Evolutionary conservation across 2,797 vertebrate species (phyloP).

Genomic region (Ctenosaura bakeri): DNA sequence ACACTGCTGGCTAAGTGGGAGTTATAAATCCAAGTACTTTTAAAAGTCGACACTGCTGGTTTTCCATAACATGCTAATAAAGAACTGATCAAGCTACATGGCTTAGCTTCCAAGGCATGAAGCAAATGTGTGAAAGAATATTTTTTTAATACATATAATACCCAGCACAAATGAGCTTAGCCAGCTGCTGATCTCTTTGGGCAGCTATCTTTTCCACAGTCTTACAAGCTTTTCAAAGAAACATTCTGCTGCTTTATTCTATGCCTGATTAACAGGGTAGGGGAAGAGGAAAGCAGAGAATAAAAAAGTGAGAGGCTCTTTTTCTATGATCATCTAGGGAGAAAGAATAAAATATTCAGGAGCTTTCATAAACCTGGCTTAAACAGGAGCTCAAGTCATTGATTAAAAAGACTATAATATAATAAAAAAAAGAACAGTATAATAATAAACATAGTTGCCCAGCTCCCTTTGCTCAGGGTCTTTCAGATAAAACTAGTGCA

Average conservation of each 20-base stretch:
- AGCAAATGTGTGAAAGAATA: neutral
- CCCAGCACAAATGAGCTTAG: neutral
- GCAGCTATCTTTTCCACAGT: constrained; percentile 29
- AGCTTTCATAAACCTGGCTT: constrained; percentile 54
- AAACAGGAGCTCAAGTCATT: constrained; percentile 44
- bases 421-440: constrained; percentile 36
- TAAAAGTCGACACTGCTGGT: neutral
- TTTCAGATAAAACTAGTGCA: constrained; percentile 57
- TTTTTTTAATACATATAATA: neutral
- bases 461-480: constrained; percentile 38
- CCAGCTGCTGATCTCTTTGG: constrained; percentile 41
- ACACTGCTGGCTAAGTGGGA: constrained; percentile 22
- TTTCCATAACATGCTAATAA: constrained; percentile 24
- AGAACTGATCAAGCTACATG: constrained; percentile 16
- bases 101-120: constrained; percentile 25
- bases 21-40: neutral
- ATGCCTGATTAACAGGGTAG: constrained; percentile 18
- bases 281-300: constrained; percentile 43
- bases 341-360: constrained; percentile 40
- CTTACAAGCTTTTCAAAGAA: constrained; percentile 40
- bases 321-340: neutral
- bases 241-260: constrained; percentile 18
- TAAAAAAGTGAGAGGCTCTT: constrained; percentile 19
- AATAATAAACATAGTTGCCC: constrained; percentile 37
- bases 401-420: constrained; percentile 38